These are phyloP conservation scores for Papilio helenus DNA, from an alignment of 1,140 invertebrate genomes.

Conservation along the genomic window DNA sequence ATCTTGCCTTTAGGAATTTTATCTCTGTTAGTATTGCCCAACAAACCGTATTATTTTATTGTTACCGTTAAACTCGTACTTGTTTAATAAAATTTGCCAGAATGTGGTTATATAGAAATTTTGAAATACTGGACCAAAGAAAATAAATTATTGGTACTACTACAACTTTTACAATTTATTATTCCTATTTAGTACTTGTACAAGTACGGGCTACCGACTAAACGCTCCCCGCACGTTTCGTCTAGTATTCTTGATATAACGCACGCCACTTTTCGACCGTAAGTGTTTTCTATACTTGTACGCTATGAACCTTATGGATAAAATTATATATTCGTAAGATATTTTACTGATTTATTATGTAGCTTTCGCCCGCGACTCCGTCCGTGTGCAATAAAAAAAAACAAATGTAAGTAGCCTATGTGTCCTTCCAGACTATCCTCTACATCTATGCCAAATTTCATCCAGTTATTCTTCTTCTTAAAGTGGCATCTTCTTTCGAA, in stretches of 20 bases:
- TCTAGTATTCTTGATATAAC: slow-evolving; percentile 23
- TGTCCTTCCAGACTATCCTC: too few species aligned
- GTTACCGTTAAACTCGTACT: not conserved
- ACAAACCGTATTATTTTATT: slow-evolving; percentile 6
- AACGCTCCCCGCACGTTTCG: slow-evolving; percentile 9
- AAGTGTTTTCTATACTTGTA: slow-evolving; percentile 24
- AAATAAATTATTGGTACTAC: too few species aligned
- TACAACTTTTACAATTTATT: too few species aligned
- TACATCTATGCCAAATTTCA: too few species aligned
- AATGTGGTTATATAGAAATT: not conserved
- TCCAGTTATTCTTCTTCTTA: too few species aligned
- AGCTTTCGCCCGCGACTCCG: too few species aligned
- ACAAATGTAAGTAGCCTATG: too few species aligned
- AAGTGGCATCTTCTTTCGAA: too few species aligned
- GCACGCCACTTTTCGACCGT: slow-evolving; percentile 10
- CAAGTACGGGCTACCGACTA: not conserved
- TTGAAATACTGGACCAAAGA: not conserved
- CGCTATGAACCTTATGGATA: not conserved
- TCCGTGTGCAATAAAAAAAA: too few species aligned
- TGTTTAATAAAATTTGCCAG: slow-evolving; percentile 15
- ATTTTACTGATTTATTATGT: too few species aligned
- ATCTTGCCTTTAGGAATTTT: slow-evolving; percentile 5
- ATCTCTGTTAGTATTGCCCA: not conserved
- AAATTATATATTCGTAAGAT: not conserved
- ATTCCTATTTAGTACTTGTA: slow-evolving; percentile 7